These are phyloP conservation scores for Mus minutoides DNA, from an alignment of 2,797 vertebrate genomes.

Conservation along the genomic window DNA sequence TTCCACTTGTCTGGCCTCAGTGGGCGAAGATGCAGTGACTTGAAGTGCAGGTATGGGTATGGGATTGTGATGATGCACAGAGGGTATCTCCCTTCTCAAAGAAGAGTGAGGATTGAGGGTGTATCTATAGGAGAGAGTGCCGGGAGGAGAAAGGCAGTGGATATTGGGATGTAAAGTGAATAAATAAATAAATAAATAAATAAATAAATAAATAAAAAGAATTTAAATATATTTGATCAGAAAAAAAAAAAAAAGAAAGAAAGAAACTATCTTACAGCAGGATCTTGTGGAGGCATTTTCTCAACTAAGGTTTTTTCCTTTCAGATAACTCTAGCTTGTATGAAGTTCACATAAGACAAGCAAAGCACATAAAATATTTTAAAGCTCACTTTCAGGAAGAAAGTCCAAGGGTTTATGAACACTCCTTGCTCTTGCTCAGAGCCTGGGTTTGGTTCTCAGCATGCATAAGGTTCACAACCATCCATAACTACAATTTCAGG, in stretches of 20 bases:
- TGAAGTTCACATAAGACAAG: neutral
- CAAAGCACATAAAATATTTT: neutral
- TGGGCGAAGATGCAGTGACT: neutral
- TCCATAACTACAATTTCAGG: neutral
- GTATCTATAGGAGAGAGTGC: neutral
- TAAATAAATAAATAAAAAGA: neutral
- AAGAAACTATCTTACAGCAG: neutral
- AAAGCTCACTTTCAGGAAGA: neutral
- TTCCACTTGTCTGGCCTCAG: neutral
- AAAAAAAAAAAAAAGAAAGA: neutral
- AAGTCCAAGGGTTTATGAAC: neutral
- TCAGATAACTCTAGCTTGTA: too few species aligned
- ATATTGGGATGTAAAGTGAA: neutral
- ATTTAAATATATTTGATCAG: neutral
- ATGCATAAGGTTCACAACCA: neutral
- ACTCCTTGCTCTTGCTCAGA: neutral
- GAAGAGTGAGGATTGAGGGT: neutral
- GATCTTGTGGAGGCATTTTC: neutral
- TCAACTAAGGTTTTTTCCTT: neutral
- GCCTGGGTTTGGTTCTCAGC: neutral
- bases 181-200: neutral
- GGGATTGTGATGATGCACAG: neutral
- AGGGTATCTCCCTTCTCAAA: neutral
- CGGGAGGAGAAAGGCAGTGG: neutral
- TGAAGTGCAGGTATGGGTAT: neutral